Evolutionary conservation across 2,797 vertebrate species (phyloP), one percentile per base, ranked within the genome.

Genomic region (Anguilla pacifica): DNA sequence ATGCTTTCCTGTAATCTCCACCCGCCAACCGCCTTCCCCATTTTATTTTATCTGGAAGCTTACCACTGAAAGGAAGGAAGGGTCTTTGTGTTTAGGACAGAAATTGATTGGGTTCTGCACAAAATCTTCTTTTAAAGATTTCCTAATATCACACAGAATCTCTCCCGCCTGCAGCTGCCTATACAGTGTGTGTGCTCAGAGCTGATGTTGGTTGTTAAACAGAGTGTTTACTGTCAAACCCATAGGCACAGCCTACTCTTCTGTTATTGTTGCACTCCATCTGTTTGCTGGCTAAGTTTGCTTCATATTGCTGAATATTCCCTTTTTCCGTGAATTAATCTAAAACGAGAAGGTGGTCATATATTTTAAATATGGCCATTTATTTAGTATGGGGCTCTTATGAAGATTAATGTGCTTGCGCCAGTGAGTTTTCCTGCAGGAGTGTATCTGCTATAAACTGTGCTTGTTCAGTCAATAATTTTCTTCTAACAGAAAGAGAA

Each of bases 21-120:
- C 46, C 57, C 35, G 3, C 74, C 13, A 79, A 46, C 74, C 74
- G 15, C 15, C 28, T 6, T 6, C 74, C 39, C 39, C 74, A 43
- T 6, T 39, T 79, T 46, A 43, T 84, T 57, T 84, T 84, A 84
- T 51, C 43, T 51, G 19, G 9, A 7, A n/a, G 46, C n/a, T 51
- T n/a, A n/a, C 83, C 55, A 53, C 83, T 84, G 83, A 53, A 84
- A 57, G 28, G 28, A 55, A 57, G 28, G 53, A 84, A 55, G 9
- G 53, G n/a, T n/a, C n/a, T 55, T 17, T 84, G 51, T 70, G n/a
- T 57, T 84, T 31, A 84, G 13, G 10, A n/a, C 51, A 55, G 28
- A 51, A 3, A 55, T 25, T 53, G 15, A 84, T 55, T 35, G n/a
- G 51, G 53, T 57, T 57, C 22, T 28, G 53, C 13, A 31, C 51